Evolutionary conservation across 2,113 vertebrate genomes (phyloP).

Genomic region (Nipponia nippon): DNA sequence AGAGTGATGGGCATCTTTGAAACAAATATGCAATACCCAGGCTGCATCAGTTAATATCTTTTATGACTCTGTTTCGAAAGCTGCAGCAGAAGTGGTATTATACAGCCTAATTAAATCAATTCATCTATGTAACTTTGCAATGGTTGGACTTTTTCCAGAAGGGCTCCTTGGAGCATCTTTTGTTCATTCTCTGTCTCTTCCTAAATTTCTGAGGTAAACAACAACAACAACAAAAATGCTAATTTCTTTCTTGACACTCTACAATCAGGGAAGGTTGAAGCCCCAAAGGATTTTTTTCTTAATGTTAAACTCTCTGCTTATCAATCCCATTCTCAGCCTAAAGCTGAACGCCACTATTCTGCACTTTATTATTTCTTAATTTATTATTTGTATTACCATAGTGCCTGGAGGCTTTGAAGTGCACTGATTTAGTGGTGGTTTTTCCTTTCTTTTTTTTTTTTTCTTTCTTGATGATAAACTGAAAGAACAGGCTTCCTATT

Average conservation of each 20-base stretch:
- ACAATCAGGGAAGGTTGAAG: conserved; percentile 1
- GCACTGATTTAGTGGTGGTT: not conserved
- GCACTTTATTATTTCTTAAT: conserved; percentile 33
- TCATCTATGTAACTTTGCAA: conserved; percentile 55
- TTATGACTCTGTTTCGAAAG: conserved; percentile 22
- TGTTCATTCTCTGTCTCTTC: conserved; percentile 26
- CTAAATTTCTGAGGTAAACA: conserved; percentile 61
- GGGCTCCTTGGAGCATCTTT: conserved; percentile 61
- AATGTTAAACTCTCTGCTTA: conserved; percentile 31
- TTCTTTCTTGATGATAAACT: not conserved
- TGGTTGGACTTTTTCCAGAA: conserved; percentile 60
- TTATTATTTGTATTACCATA: not conserved
- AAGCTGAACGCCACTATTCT: not conserved
- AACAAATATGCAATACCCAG: not conserved
- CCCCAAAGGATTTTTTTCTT: not conserved
- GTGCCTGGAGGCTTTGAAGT: not conserved
- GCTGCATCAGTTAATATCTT: conserved; percentile 42
- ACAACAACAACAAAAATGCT: conserved; percentile 25
- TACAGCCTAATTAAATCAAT: conserved; percentile 71
- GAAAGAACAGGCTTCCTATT: not conserved
- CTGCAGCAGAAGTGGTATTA: conserved; percentile 27
- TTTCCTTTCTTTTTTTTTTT: not conserved
- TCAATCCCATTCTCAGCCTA: not conserved
- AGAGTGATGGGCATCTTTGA: conserved; percentile 19
- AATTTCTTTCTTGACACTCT: conserved; percentile 44